phyloP scores from a whole-genome alignment of 2,888 invertebrate species.

The Agriopis leucophaearia region DNA sequence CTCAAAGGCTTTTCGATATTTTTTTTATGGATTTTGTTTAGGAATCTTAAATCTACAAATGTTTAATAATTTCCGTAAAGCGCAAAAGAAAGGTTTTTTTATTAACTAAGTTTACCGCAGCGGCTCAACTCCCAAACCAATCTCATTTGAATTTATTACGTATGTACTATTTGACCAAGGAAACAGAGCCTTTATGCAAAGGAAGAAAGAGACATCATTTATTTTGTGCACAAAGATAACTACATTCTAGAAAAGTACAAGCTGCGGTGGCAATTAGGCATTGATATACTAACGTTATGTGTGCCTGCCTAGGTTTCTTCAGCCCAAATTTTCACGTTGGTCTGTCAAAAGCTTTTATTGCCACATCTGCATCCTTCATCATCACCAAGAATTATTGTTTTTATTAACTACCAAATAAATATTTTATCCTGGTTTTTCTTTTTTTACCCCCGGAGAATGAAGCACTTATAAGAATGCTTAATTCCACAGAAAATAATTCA shows the following conservation, averaged over 20 bases:
- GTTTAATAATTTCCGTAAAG: slow-evolving; percentile 12
- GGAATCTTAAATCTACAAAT: neutral
- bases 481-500: slow-evolving; percentile 31
- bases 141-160: slow-evolving; percentile 27
- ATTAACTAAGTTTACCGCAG: slow-evolving; percentile 15
- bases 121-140: slow-evolving; percentile 25
- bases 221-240: neutral
- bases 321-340: neutral
- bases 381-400: no score
- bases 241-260: no score
- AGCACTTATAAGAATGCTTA: slow-evolving; percentile 11
- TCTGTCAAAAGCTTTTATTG: neutral
- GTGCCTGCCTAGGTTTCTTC: no score
- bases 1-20: no score
- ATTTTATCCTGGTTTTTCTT: neutral
- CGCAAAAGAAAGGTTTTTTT: slow-evolving; percentile 12
- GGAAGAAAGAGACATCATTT: neutral
- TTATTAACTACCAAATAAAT: neutral
- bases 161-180: neutral
- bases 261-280: no score
- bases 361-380: no score
- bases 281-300: no score
- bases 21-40: neutral
- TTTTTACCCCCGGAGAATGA: slow-evolving; percentile 5
- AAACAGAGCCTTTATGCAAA: neutral